Base-by-base conservation (phyloP, 2,888 invertebrate species). In the Argynnis bischoffii region DNA sequence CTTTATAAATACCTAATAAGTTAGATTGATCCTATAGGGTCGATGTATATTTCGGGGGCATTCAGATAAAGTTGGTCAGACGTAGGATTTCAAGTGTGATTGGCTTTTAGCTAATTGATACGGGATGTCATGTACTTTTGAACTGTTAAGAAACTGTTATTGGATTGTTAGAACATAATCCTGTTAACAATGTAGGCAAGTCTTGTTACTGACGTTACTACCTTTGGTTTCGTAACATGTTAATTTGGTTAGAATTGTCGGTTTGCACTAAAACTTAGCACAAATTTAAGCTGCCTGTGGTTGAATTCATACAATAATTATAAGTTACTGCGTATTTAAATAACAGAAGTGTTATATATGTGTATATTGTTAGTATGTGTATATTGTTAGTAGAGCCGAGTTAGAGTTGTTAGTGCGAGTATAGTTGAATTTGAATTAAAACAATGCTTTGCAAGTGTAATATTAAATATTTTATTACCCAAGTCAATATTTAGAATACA, bases 111-210 rank as follows among this genome's bases (percentile, higher is more conserved):
- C 66, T 71, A 69, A 69, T 71, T 67, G 55, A 67, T 59, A 57
- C 54, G 59, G 63, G 67, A 61, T 69, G 63, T 60, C 63, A 63
- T 67, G 65, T 72, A 57, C 67, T 65, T 67, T 56, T 65, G 63
- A 67, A 53, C 55, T 63, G 41, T 50, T 67, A 59, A 69, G 64
- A 65, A 67, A 63, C 64, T 69, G 48, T 71, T 72, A 72, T 72
- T 72, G 71, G 72, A 72, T 72, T 72, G 67, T 56, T 47, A 60
- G 53, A 41, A 55, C 18, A 65, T 72, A 72, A 72, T 69, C 72
- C 55, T 61, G 64, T 72, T 72, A 66, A 71, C 53, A 55, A 63
- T 67, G 47, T 70, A 69, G 63, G 69, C 67, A 69, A 65, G 60
- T 67, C 67, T 64, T 57, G 56, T 61, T 67, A 55, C 66, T 47